Base-by-base conservation (phyloP, 1,140 invertebrate species). In the Physella acuta region DNA sequence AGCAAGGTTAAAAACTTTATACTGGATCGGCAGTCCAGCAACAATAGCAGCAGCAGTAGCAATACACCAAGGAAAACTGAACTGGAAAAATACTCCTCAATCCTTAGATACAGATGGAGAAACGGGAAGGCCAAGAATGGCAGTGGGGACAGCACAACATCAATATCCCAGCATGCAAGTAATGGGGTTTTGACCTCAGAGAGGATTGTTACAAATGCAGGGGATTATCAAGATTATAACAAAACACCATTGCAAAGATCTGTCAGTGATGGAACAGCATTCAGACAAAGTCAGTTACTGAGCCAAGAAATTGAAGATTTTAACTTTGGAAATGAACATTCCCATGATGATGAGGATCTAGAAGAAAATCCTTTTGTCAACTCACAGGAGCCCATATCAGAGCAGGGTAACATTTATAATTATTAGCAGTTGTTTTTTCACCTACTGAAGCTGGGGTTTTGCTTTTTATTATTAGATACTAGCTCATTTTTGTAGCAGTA, bases 191-290 rank as follows among this genome's bases (percentile, higher is more conserved):
- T 44, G 36, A 33, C 1, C 8, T 37, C 17, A 24, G 36, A n/a
- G 62, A 24, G n/a, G n/a, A n/a, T n/a, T n/a, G n/a, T n/a, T n/a
- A n/a, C n/a, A n/a, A 44, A 20, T 44, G 39, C 39, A 44, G 39
- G 20, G 20, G 8, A 44, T 8, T 20, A 44, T 8, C 39, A 8
- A 44, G 39, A 20, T 44, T 8, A 8, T 11, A 5, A 1, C n/a
- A 61, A 39, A 34, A 30, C 36, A 20, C 0, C 51, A 17, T 20
- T 69, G 33, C 58, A 49, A 24, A 62, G 71, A 37, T 68, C 65
- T n/a, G 37, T 63, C 44, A 72, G 71, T 68, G 71, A 72, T 44
- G 39, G 34, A 3, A 49, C 31, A 31, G 39, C 62, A 53, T 31
- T 61, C 5, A 55, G 51, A 52, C 52, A 66, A 30, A 70, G 55